Base-by-base conservation (phyloP, 2,888 invertebrate species). In the Pandemis corylana region DNA sequence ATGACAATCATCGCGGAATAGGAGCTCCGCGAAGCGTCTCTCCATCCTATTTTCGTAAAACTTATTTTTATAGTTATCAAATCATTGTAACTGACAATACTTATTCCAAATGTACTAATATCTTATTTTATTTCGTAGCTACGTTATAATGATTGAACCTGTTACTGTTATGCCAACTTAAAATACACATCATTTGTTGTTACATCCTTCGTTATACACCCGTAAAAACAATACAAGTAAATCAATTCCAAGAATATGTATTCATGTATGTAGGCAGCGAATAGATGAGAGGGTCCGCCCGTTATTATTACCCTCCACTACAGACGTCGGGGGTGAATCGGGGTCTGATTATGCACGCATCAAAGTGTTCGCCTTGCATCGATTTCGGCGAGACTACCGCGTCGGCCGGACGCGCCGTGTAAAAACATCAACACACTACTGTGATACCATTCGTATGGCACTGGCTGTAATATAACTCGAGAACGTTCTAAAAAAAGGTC, bases 331-430 rank as follows among this genome's bases (percentile, higher is more conserved):
- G 92, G 90, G 88, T 85, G 88, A 85, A 86, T 87, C 86, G 87
- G 87, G 87, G 87, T 87, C 89, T 89, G 89, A 91, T 91, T 90
- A 92, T 92, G 91, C 91, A 88, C 92, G 89, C 90, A 93, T 92
- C 90, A 91, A 91, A 90, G 88, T 92, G 90, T 90, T 90, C 90
- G 90, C 88, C 82, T 89, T 89, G 88, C 91, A 92, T 93, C 92
- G 93, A 93, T 93, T 92, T 87, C 84, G 80, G 80, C 79, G 76
- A 80, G 81, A 77, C 12, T 12, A 3, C 2, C 9, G n/a, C 0
- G 15, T 6, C 79, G 78, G 80, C 81, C 75, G 80, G 79, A 75
- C 80, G 81, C 79, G 81, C 79, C 12, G 7, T 12, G 10, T 41
- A 42, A 73, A 12, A 20, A 64, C 63, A 63, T 51, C 49, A 42